Percentiles rank a stretch among this genome's conserved stretches.
Evolutionary conservation across 2,888 invertebrate genomes (phyloP).

Genomic region (Mamestra brassicae): DNA sequence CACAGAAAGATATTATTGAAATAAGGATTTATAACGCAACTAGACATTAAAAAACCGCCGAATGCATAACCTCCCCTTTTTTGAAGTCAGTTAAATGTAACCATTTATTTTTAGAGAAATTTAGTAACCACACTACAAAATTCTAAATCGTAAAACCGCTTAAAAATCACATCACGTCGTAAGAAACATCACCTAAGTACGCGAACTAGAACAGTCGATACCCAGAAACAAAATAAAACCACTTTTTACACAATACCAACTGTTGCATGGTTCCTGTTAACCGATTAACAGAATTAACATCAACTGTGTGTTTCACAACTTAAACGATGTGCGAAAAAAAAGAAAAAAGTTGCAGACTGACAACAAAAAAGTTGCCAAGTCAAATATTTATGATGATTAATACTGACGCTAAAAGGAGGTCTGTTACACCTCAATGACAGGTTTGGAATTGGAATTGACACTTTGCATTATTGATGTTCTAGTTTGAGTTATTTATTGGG

Average conservation of each 20-base stretch:
- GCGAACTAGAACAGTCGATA: slow-evolving; percentile 37
- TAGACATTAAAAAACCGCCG: not conserved
- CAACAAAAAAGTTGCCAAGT: slow-evolving; percentile 46
- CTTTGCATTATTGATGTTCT: slow-evolving; percentile 25
- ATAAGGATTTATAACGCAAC: not conserved
- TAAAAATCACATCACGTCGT: slow-evolving; percentile 32
- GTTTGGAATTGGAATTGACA: slow-evolving; percentile 8
- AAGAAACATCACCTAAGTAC: slow-evolving; percentile 27
- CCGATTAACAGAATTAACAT: slow-evolving; percentile 60
- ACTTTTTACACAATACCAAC: slow-evolving; percentile 50
- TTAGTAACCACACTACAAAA: not conserved
- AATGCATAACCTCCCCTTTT: not conserved
- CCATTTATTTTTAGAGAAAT: not conserved
- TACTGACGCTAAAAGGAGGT: slow-evolving; percentile 30
- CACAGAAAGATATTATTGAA: not conserved
- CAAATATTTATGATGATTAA: slow-evolving; percentile 28
- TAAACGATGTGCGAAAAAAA: slow-evolving; percentile 29
- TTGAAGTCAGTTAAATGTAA: not conserved
- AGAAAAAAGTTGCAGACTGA: slow-evolving; percentile 23
- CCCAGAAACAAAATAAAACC: slow-evolving; percentile 16
- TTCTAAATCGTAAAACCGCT: not conserved
- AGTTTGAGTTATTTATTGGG: not conserved
- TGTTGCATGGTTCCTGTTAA: slow-evolving; percentile 59
- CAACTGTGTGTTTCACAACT: slow-evolving; percentile 39
- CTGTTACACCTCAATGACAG: slow-evolving; percentile 28